Evolutionary conservation across 2,888 invertebrate genomes (phyloP).

Genomic region (Ptychoptera albimana): DNA sequence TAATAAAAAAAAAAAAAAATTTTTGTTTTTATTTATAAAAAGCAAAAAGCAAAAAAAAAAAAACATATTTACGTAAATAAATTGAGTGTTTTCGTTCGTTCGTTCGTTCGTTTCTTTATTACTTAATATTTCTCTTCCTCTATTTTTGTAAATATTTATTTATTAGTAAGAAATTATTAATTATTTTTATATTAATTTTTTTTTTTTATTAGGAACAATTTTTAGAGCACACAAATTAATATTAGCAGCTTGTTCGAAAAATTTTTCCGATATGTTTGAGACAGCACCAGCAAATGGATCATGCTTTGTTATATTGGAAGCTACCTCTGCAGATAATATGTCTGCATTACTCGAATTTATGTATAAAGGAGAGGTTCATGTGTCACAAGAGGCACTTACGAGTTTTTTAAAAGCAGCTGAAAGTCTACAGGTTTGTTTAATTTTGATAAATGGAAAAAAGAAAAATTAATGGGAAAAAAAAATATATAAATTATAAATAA

Average conservation of each 20-base stretch:
- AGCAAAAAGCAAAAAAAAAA: too few relatives aligned
- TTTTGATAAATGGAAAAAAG: background rate
- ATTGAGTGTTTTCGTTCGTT: too few relatives aligned
- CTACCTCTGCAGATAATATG: conserved; percentile 81
- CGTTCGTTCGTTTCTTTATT: too few relatives aligned
- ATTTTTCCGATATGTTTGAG: conserved; percentile 82
- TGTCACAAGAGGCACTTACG: conserved; percentile 79
- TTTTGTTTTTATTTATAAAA: background rate
- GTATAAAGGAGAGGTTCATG: conserved; percentile 89
- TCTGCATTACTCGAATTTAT: conserved; percentile 81
- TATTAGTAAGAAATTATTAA: background rate
- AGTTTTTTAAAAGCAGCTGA: conserved; percentile 85
- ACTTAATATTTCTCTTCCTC: conserved; percentile 3
- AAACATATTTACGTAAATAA: background rate
- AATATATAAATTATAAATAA: background rate
- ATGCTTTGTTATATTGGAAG: conserved; percentile 68
- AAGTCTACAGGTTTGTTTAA: conserved; percentile 55
- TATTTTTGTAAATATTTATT: background rate
- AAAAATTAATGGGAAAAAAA: background rate
- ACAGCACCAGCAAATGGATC: conserved; percentile 65
- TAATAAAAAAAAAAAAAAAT: too few relatives aligned
- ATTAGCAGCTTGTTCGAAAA: conserved; percentile 84
- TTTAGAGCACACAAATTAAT: conserved; percentile 86
- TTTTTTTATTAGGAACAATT: conserved; percentile 50
- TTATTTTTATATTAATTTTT: conserved; percentile 5